A percentile compares a stretch with the other conserved stretches of the same genome.
Evolutionary conservation across 2,797 vertebrate species (phyloP).

Genomic region (Sebastes alutus): DNA sequence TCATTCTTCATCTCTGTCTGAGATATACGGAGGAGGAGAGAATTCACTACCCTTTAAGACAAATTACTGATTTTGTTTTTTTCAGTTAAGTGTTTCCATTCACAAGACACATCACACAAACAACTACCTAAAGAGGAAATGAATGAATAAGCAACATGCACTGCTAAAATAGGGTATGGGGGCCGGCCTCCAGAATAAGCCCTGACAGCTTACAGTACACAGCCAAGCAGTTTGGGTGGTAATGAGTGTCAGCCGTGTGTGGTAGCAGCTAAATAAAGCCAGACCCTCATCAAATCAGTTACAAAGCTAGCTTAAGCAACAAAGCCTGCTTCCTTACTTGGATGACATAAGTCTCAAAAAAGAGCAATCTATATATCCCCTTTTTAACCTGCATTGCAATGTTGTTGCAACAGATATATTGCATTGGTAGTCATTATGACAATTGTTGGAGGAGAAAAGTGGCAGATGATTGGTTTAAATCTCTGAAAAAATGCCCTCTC

Average conservation of each 20-base stretch:
- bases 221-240: slow-evolving; percentile 20
- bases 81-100: not conserved
- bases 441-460: not conserved
- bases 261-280: slow-evolving; percentile 44
- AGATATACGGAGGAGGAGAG: not conserved
- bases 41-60: not conserved
- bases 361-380: not conserved
- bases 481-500: not conserved
- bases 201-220: slow-evolving; percentile 33
- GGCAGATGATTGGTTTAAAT: not conserved
- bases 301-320: not conserved
- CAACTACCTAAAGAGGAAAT: not conserved
- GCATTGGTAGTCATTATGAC: not conserved
- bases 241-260: slow-evolving; percentile 35
- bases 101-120: not conserved
- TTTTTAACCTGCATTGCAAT: not conserved
- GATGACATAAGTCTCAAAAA: not conserved
- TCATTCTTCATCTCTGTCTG: not conserved
- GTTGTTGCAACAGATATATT: not conserved
- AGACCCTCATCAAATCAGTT: slow-evolving; percentile 2
- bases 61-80: not conserved
- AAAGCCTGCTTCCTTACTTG: not conserved
- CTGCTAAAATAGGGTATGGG: not conserved
- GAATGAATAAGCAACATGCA: not conserved
- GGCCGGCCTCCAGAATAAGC: not conserved